These are phyloP conservation scores for Halocynthia aurantium DNA, from an alignment of 23 tunicate genomes.

Conservation along the genomic window DNA sequence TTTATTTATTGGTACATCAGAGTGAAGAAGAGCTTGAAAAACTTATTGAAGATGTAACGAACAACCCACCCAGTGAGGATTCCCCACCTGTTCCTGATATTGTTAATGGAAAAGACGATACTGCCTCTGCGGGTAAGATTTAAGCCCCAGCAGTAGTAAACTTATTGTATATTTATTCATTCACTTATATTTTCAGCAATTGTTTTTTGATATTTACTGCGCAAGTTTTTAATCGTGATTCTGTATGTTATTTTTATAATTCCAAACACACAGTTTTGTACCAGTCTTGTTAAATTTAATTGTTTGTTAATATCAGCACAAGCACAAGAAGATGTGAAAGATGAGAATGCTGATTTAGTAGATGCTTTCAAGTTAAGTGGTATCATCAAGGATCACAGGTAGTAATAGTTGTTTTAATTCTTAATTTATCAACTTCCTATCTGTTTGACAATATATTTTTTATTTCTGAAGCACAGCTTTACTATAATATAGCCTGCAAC, in stretches of 20 bases:
- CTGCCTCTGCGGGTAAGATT: not conserved
- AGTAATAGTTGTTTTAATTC: not conserved
- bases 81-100: conserved; percentile 43
- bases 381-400: conserved; percentile 50
- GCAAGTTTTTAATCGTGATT: no score
- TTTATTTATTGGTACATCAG: not conserved
- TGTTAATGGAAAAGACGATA: not conserved
- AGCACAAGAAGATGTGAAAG: conserved; percentile 11
- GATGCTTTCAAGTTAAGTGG: conserved; percentile 39
- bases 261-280: no score
- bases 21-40: conserved; percentile 28
- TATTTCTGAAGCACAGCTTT: no score
- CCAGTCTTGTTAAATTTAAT: no score
- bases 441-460: not conserved
- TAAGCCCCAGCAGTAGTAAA: no score
- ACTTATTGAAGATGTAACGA: conserved; percentile 32
- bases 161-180: no score
- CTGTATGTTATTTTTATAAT: no score
- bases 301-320: not conserved
- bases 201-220: not conserved
- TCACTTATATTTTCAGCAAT: not conserved
- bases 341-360: conserved; percentile 61
- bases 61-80: conserved; percentile 22
- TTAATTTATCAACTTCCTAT: not conserved
- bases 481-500: no score